These are phyloP conservation scores for Montipora foliosa DNA, from an alignment of 64 coral and sea anemone species.

Conservation along the genomic window DNA sequence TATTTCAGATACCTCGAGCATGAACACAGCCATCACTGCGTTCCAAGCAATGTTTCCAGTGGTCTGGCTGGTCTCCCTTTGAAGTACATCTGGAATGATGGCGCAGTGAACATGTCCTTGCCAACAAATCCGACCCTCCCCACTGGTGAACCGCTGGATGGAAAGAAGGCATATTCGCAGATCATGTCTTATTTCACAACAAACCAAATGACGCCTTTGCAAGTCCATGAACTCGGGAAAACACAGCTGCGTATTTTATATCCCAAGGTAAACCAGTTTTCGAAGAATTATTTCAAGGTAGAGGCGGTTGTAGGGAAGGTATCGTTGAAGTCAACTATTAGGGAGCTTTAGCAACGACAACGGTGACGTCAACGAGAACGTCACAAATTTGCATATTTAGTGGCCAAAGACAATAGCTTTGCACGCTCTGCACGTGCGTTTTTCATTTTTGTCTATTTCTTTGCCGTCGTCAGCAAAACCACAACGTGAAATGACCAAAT, in stretches of 20 bases:
- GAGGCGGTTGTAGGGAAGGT: too few relatives aligned
- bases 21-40: constrained; percentile 55
- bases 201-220: constrained; percentile 32
- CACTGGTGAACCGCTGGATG: constrained; percentile 53
- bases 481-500: too few relatives aligned
- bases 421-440: too few relatives aligned
- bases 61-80: constrained; percentile 53
- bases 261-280: constrained; percentile 59
- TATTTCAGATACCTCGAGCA: constrained; percentile 51
- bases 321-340: too few relatives aligned
- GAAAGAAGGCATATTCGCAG: constrained; percentile 30
- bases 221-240: constrained; percentile 71
- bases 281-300: too few relatives aligned
- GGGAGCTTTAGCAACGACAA: too few relatives aligned
- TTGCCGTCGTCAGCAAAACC: too few relatives aligned
- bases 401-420: too few relatives aligned
- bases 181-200: constrained; percentile 74
- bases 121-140: constrained; percentile 43
- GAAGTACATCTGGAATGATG: constrained; percentile 42
- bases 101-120: neutral
- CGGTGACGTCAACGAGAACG: too few relatives aligned
- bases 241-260: constrained; percentile 69
- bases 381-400: too few relatives aligned
- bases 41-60: constrained; percentile 72
- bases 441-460: too few relatives aligned